These are phyloP conservation scores for Lithobius niger DNA, from an alignment of 1,140 invertebrate genomes.

Conservation along the genomic window DNA sequence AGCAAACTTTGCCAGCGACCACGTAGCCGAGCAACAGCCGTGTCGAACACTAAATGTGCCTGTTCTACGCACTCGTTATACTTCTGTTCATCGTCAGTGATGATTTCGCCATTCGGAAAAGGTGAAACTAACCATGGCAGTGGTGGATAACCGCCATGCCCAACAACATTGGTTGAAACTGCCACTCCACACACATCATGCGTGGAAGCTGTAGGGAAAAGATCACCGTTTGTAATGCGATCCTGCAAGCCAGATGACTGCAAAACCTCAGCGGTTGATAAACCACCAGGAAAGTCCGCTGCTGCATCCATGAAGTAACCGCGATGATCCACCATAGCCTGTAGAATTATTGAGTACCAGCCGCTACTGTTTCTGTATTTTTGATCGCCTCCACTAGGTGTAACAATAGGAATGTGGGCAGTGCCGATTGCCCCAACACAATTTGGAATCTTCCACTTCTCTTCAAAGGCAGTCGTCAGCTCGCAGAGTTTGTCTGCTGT, in stretches of 20 bases:
- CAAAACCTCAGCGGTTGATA: background rate
- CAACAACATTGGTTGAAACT: background rate
- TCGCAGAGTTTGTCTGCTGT: background rate
- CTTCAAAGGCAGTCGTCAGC: background rate
- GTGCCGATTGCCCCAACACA: background rate
- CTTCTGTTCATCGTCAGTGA: background rate
- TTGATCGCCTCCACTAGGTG: background rate
- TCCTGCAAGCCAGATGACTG: background rate
- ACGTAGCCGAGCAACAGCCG: background rate
- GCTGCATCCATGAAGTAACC: background rate
- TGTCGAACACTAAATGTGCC: background rate
- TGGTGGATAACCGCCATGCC: background rate
- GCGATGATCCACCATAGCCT: background rate
- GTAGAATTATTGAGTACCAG: background rate
- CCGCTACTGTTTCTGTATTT: background rate
- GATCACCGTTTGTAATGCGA: background rate
- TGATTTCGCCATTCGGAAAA: background rate
- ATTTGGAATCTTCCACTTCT: background rate
- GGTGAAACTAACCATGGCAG: background rate
- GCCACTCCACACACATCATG: background rate
- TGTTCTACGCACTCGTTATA: background rate
- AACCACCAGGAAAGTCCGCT: background rate
- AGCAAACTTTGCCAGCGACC: background rate
- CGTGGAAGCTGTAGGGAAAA: background rate
- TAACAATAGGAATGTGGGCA: background rate